These are phyloP conservation scores for Pogoniulus pusillus DNA, from an alignment of 2,797 vertebrate genomes.

Conservation along the genomic window DNA sequence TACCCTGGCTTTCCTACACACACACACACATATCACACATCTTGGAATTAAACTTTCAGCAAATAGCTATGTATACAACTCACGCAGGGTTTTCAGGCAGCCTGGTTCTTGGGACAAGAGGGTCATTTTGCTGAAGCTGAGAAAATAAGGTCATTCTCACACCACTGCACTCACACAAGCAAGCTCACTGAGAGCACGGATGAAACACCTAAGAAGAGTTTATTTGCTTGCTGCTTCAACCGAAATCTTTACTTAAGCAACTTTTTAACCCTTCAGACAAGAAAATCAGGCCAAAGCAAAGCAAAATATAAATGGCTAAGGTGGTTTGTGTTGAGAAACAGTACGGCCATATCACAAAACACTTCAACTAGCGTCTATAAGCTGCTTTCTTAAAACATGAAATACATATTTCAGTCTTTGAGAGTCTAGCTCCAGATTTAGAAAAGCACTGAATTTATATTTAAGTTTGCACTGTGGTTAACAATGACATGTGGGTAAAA, in stretches of 20 bases:
- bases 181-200: background rate
- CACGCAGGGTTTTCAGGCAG: background rate
- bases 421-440: background rate
- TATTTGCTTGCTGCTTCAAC: background rate
- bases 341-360: background rate
- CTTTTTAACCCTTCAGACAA: background rate
- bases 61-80: background rate
- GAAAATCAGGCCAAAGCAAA: background rate
- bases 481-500: rapidly evolving
- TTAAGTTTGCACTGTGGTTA: background rate
- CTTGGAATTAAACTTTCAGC: background rate
- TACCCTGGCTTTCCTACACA: background rate
- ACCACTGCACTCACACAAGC: background rate
- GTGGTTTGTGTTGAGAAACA: background rate
- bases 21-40: rapidly evolving
- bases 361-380: background rate
- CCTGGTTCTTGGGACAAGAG: background rate
- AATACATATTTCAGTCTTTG: background rate
- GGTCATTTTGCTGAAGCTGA: background rate
- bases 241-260: background rate
- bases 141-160: background rate
- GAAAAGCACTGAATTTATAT: background rate
- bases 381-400: background rate
- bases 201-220: background rate
- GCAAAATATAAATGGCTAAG: background rate